These are phyloP conservation scores for Hippocampus barbouri DNA, from an alignment of 2,113 vertebrate species.

Conservation along the genomic window DNA sequence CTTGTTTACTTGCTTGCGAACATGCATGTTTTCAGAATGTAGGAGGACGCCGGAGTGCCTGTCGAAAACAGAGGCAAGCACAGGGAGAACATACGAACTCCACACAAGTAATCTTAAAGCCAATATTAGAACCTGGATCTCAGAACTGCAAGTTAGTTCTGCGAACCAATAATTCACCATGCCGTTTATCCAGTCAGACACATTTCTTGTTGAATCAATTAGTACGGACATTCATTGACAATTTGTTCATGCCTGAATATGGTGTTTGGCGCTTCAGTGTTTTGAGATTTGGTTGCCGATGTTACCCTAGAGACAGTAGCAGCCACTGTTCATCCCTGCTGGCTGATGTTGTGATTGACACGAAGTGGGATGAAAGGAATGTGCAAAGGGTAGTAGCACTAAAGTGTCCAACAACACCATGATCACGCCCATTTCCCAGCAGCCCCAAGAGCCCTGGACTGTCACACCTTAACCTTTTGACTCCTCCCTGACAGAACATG, in stretches of 20 bases:
- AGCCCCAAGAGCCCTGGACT: conserved; percentile 33
- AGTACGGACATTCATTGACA: conserved; percentile 9
- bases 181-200: no score
- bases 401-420: conserved; percentile 26
- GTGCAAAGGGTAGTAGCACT: conserved; percentile 34
- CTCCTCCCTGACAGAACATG: conserved; percentile 20
- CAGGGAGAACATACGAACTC: no score
- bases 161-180: background rate
- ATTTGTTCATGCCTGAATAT: conserved; percentile 5
- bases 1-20: no score
- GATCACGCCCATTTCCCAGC: conserved; percentile 38
- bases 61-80: no score
- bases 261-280: conserved; percentile 22
- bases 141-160: no score
- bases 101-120: background rate
- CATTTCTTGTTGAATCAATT: background rate
- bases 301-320: conserved; percentile 40
- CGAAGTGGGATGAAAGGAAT: conserved; percentile 47
- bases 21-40: no score
- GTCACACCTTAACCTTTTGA: conserved; percentile 19
- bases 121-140: no score
- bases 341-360: conserved; percentile 46
- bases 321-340: conserved; percentile 28
- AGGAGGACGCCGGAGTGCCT: no score
- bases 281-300: conserved; percentile 35